Evolutionary conservation across 2,888 invertebrate genomes (phyloP).

Genomic region (Lepetodrilus schrolli): DNA sequence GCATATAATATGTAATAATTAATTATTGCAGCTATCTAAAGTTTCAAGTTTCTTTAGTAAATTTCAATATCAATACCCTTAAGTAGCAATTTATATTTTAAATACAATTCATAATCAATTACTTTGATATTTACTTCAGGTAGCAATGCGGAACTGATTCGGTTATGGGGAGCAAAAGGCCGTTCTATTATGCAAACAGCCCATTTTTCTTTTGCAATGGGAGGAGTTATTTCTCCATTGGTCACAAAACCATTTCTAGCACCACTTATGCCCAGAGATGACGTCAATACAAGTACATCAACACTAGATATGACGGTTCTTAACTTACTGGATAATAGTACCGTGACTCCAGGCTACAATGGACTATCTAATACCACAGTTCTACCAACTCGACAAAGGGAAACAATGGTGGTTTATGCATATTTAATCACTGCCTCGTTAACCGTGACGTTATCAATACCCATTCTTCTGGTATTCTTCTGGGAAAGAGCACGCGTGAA

Average conservation of each 20-base stretch:
- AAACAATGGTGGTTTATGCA: constrained; percentile 40
- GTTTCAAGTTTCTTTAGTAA: no score
- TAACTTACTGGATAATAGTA: no score
- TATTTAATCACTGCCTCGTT: constrained; percentile 47
- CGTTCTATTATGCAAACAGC: constrained; percentile 76
- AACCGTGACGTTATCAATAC: constrained; percentile 36
- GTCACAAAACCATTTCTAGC: constrained; percentile 75
- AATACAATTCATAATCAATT: no score
- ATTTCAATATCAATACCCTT: no score
- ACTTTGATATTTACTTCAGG: no score
- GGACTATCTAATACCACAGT: neutral
- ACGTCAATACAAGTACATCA: neutral
- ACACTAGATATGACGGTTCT: no score
- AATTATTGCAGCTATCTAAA: no score
- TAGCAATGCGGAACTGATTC: constrained; percentile 73
- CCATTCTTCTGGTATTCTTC: constrained; percentile 39
- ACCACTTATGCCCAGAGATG: no score
- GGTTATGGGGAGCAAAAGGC: constrained; percentile 70
- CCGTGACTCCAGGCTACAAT: neutral
- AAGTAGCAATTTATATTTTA: no score
- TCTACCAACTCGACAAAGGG: neutral
- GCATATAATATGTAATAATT: no score
- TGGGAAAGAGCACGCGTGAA: constrained; percentile 32
- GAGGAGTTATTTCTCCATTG: constrained; percentile 76
- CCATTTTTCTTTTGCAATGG: constrained; percentile 76